Evolutionary conservation across 2,113 vertebrate species (phyloP), one percentile per base, ranked within the genome.

Genomic region (Rhineura floridana): DNA sequence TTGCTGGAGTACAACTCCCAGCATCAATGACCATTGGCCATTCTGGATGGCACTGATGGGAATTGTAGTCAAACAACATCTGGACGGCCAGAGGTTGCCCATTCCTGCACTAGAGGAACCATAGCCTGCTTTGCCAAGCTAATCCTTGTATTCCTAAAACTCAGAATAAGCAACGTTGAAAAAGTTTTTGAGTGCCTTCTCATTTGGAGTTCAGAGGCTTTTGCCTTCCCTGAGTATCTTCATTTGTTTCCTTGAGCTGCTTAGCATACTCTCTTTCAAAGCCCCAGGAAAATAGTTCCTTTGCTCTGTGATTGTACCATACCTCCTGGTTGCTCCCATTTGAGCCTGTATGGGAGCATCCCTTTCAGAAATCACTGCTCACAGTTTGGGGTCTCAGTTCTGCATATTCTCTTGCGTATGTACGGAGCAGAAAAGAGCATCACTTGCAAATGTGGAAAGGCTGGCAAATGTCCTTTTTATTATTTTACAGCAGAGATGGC

Each of bases 301-400:
- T 65, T 63, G 15, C 80, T 44, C 39, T 44, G 25, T 82, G 80
- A 82, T 82, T 82, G 80, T 59, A 30, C 39, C 6, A 7, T 65
- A 91, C 85, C 87, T 92, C 93, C 88, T 93, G 93, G 92, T 94
- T 94, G 94, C 59, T 94, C 90, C 91, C 63, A 86, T 94, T 95
- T 93, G 90, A 91, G 93, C 93, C 0, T 88, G 87, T 17, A 85
- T 89, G 83, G 0, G 90, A 82, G 93, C 79, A 92, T 94, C 94
- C 93, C 91, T 91, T 94, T 91, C 92, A 82, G 91, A 92, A 91
- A 89, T 95, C 91, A 85, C 91, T 92, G 93, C 94, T 93, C 92
- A 91, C 91, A 80, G 90, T 92, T 92, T 91, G 94, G 88, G 93
- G 92, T 88, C 91, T 89, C 93, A 84, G 92, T 93, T 95, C 93